Evolutionary conservation across 2,888 invertebrate species (phyloP), one percentile per base, ranked within the genome.

Genomic region (Yponomeuta malinellus): DNA sequence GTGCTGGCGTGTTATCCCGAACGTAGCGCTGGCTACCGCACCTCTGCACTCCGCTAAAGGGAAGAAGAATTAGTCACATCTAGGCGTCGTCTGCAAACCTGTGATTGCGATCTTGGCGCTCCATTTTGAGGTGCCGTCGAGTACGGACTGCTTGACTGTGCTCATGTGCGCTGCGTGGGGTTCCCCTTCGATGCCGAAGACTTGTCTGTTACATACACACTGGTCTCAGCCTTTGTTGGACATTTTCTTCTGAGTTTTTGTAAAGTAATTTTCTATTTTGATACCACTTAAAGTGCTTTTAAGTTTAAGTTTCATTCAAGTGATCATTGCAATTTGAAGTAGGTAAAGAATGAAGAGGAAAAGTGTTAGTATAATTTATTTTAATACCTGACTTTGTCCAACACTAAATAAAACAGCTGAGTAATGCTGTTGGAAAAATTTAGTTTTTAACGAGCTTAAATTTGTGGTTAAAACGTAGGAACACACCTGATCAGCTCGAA

Each of bases 121-220:
- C 99, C 99, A 99, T 94, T 99, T 99, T 89, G 98, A 98, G 79
- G 99, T 99, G 86, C 99, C 99, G 93, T 99, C 99, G 93, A 99
- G 95, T 83, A 99, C 99, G 85, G 98, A 97, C 94, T 99, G 98
- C 94, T 99, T 98, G 85, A 99, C 98, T 78, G 98, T 96, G 93
- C 97, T 98, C 98, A 99, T 98, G 94, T 99, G 98, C 83, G 98
- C 97, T 77, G 95, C 93, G 93, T 99, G 98, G 84, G 95, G 96
- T 93, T 98, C 97, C 88, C 96, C 96, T 91, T 99, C 98, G 87
- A 98, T 97, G 93, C 97, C 95, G 94, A 98, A 98, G 91, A 98
- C 98, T 93, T 96, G 96, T 96, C 98, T 98, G 94, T 90, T 81
- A 89, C 90, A 92, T 84, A 92, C 81, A 89, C 79, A 85, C 76